phyloP scores from a whole-genome alignment of 2,888 invertebrate species.

The Drosophila nigritarsus region DNA sequence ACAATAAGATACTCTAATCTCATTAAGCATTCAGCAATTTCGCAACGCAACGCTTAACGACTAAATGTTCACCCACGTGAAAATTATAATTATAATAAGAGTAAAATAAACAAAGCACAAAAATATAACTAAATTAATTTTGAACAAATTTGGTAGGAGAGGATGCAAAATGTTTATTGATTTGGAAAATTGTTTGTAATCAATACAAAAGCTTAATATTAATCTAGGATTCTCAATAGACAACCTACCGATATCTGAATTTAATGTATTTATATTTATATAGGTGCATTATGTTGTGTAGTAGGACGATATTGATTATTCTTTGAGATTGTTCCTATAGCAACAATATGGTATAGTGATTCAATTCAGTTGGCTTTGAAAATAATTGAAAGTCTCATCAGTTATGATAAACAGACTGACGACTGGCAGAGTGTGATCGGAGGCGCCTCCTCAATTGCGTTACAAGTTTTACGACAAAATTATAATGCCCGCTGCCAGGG shows the following conservation, averaged over 20 bases:
- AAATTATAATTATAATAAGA: not conserved
- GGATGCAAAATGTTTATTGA: fast-evolving
- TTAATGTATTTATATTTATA: too few relatives aligned
- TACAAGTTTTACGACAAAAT: not conserved
- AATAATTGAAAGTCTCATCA: not conserved
- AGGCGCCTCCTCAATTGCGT: not conserved
- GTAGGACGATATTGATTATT: not conserved
- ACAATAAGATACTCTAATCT: slow-evolving; percentile 1
- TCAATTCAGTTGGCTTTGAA: too few relatives aligned
- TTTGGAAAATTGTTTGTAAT: not conserved
- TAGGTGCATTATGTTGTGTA: too few relatives aligned
- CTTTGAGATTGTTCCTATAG: not conserved
- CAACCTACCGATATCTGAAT: not conserved
- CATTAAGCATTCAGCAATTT: not conserved
- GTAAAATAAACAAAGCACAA: not conserved
- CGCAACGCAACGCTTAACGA: not conserved
- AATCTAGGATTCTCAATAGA: not conserved
- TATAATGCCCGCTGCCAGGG: not conserved
- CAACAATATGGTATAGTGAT: not conserved
- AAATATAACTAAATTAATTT: not conserved
- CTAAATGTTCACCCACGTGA: not conserved
- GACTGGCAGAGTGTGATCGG: not conserved
- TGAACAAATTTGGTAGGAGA: not conserved
- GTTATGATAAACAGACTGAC: not conserved
- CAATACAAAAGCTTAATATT: not conserved